Percentiles rank a stretch among this genome's conserved stretches.
phyloP scores from a whole-genome alignment of 2,797 vertebrate species.

The Borostomias antarcticus region DNA sequence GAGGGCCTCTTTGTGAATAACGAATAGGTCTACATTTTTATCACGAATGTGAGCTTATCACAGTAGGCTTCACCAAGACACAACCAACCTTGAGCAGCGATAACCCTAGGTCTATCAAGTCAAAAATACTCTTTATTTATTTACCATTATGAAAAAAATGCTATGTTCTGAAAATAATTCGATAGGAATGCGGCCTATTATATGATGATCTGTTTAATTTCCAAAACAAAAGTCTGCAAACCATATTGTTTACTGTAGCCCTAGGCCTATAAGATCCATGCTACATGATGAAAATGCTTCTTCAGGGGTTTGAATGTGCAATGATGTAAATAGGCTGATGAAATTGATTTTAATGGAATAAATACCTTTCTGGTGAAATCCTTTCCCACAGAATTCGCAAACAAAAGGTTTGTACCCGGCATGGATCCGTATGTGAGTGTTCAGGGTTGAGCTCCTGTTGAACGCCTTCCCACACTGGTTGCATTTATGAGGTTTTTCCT shows the following conservation, averaged over 20 bases:
- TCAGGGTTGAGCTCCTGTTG: slow-evolving; percentile 90
- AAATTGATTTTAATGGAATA: neutral
- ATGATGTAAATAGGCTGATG: neutral
- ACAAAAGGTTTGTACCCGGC: slow-evolving; percentile 92
- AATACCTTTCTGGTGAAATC: slow-evolving; percentile 92
- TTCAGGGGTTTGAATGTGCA: neutral
- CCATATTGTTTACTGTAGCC: no score
- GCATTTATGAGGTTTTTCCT: slow-evolving; percentile 92
- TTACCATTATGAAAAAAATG: no score
- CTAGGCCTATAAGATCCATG: neutral
- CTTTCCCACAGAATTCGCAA: slow-evolving; percentile 91
- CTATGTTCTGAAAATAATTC: neutral
- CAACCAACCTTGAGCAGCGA: slow-evolving; percentile 7
- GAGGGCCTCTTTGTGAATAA: slow-evolving; percentile 6
- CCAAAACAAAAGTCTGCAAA: neutral
- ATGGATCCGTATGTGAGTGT: slow-evolving; percentile 90
- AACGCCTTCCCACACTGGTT: slow-evolving; percentile 91
- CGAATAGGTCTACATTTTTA: neutral
- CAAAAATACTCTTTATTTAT: no score
- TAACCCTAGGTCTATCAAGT: no score
- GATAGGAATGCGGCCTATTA: neutral
- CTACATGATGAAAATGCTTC: no score
- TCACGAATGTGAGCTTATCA: slow-evolving; percentile 34
- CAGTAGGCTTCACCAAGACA: slow-evolving; percentile 17
- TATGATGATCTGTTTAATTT: neutral